Evolutionary conservation across 2,797 vertebrate species (phyloP).

Genomic region (Microctenopoma steveboyesi): DNA sequence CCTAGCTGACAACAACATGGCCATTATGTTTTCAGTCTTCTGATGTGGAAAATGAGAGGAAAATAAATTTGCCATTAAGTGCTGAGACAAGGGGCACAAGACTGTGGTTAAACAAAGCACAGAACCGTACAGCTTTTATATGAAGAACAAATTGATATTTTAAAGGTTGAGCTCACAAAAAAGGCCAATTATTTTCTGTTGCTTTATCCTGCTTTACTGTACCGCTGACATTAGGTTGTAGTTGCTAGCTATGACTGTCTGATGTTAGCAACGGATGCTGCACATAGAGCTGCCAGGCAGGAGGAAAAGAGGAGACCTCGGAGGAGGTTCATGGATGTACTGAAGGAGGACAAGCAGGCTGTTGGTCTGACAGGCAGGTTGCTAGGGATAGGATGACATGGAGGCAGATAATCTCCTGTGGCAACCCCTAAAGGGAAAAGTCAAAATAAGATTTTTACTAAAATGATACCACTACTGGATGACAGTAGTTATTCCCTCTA

Average conservation of each 20-base stretch:
- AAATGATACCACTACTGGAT: no score
- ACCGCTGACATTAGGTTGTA: constrained; percentile 50
- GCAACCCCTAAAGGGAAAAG: no score
- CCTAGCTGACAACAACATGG: constrained; percentile 57
- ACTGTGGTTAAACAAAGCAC: constrained; percentile 57
- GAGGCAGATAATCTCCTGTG: no score
- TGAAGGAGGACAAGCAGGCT: no score
- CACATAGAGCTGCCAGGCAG: no score
- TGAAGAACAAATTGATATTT: constrained; percentile 46
- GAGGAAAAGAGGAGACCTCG: no score
- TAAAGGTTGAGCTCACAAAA: constrained; percentile 17
- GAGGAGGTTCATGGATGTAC: no score
- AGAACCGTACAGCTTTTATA: constrained; percentile 27
- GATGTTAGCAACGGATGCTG: no score
- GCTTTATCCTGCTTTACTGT: constrained; percentile 26
- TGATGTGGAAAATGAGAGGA: constrained; percentile 66
- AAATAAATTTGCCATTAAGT: constrained; percentile 65
- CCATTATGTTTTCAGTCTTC: constrained; percentile 68
- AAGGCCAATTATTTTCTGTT: constrained; percentile 26
- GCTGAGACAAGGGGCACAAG: constrained; percentile 39
- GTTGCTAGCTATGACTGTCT: constrained; percentile 35
- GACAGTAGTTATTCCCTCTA: background rate
- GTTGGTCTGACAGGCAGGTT: no score
- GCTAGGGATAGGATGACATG: no score
- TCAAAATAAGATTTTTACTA: no score